Base-by-base conservation (phyloP, 2,888 invertebrate species). In the Diaphora mendica region DNA sequence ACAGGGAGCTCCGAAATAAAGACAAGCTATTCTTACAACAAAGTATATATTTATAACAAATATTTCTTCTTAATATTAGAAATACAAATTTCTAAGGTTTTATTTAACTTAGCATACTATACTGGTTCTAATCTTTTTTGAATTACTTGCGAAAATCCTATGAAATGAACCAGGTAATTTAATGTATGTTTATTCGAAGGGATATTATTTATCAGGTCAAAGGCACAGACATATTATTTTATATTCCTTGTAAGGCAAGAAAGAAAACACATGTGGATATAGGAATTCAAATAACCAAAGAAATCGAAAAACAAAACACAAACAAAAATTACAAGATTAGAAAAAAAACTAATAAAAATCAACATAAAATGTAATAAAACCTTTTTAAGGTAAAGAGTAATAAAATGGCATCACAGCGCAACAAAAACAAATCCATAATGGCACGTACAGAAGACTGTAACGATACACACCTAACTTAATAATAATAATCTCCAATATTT, bases 351-450 rank as follows among this genome's bases (percentile, higher is more conserved):
- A 0, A 70, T 33, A 2, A 51, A 62, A 59, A 23, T 59, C 39
- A 75, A 62, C 55, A 42, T 75, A 75, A 51, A 72, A 74, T 76
- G 71, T 71, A 80, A 80, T 78, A 85, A 82, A 85, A 88, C 87
- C 85, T 78, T 79, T 82, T 68, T 64, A 79, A 80, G 80, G 77
- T 82, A 79, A 82, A 81, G 67, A 79, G 68, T 70, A 76, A 51
- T 64, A 74, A 8, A 74, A 73, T 70, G 68, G 66, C 64, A 67
- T 74, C 55, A 72, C 64, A 75, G 35, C 44, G 64, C 59, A 55
- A 48, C 9, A 76, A 65, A 44, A 70, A 64, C 44, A 39, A 70
- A 33, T 23, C 48, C 73, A 74, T 67, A 59, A 73, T 70, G 72
- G 71, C 77, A 76, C 74, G 78, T 35, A 73, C 62, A 67, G 55